These are phyloP conservation scores for Aegithalos caudatus DNA, from an alignment of 2,113 vertebrate species.

Conservation along the genomic window DNA sequence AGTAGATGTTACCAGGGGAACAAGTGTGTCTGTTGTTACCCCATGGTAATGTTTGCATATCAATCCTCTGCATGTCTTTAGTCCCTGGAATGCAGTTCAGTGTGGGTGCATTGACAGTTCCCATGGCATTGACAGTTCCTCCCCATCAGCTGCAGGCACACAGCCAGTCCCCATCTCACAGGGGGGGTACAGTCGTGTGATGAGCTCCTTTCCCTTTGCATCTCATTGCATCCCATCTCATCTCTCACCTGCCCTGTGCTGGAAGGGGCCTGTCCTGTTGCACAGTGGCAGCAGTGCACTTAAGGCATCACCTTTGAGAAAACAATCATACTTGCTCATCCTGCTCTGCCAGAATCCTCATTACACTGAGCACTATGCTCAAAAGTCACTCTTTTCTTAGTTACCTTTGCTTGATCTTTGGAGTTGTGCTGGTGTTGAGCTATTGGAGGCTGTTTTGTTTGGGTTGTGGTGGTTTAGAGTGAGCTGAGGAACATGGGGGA, in stretches of 20 bases:
- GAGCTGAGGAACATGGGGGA: background rate
- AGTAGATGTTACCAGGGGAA: background rate
- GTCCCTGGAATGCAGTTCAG: background rate
- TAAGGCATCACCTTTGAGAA: background rate
- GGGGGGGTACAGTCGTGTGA: background rate
- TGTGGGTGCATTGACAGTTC: background rate
- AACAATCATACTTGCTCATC: background rate
- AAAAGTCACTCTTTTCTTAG: background rate
- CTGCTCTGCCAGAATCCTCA: background rate
- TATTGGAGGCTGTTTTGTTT: background rate
- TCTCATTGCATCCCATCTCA: background rate
- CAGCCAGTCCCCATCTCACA: background rate
- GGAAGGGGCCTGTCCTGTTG: background rate
- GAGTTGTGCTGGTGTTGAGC: background rate
- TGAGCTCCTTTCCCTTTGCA: background rate
- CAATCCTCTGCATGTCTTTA: fast-evolving
- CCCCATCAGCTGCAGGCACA: background rate
- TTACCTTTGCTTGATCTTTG: background rate
- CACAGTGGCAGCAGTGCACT: background rate
- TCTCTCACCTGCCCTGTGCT: fast-evolving
- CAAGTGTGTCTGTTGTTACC: background rate
- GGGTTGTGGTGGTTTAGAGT: background rate
- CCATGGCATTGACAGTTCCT: background rate
- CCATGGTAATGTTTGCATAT: background rate
- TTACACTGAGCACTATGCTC: background rate